These are phyloP conservation scores for Phyllotis vaccarum DNA, from an alignment of 2,797 vertebrate species.

Conservation along the genomic window DNA sequence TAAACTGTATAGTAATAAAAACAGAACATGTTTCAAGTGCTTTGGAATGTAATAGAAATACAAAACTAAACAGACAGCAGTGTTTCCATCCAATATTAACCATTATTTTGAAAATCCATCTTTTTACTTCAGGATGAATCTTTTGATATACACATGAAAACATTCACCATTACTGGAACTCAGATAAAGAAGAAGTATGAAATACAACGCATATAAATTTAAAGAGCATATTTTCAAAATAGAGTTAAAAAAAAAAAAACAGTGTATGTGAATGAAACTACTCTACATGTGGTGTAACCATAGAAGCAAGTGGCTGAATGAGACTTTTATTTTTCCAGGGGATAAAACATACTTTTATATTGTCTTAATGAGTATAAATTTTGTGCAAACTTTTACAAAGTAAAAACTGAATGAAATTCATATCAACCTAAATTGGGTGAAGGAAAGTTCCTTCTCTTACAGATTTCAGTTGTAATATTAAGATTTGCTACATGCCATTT, in stretches of 20 bases:
- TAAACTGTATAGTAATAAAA: not conserved
- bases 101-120: not conserved
- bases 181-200: conserved; percentile 26
- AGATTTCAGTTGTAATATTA: conserved; percentile 27
- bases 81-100: not conserved
- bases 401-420: not conserved
- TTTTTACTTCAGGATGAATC: not conserved
- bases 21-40: conserved; percentile 1
- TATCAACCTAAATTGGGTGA: not conserved
- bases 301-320: not conserved
- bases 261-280: not conserved
- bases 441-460: not conserved
- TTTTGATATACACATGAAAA: not conserved
- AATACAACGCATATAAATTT: not conserved
- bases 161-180: not conserved
- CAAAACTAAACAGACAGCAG: not conserved
- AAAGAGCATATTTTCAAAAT: not conserved
- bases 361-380: conserved; percentile 3
- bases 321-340: not conserved
- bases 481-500: not conserved
- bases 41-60: conserved; percentile 3
- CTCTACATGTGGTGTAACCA: not conserved
- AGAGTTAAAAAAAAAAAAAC: not conserved
- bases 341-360: not conserved
- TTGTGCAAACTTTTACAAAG: conserved; percentile 3